Evolutionary conservation across 2,113 vertebrate genomes (phyloP), one percentile per base, ranked within the genome.

Genomic region (Amphiprion ocellaris): DNA sequence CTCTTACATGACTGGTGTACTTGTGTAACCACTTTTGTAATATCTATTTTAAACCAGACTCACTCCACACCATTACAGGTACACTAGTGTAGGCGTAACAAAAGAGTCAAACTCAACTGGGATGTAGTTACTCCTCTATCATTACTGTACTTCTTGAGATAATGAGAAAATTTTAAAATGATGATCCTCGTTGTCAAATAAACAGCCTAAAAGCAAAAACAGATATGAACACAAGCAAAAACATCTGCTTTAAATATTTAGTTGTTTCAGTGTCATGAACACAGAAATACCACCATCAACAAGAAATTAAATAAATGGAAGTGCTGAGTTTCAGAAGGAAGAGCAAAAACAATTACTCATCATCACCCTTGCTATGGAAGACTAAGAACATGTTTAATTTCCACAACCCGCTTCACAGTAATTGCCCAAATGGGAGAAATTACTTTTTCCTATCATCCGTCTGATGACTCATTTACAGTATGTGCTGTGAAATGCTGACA

Each of bases 211-310:
- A 30, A 10, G n/a, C 30, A 37, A 52, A 60, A 83, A 17, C 76
- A 78, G 56, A 58, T 73, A 56, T 33, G 17, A 5, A 56, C 10
- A 52, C n/a, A 41, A 39, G 14, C 15, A 28, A 44, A 23, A 44
- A 56, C 24, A 44, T 44, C 63, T 44, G 41, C 41, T 44, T 44
- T 44, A 44, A 44, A 44, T 15, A 1, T 2, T 12, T 44, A n/a
- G 68, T 72, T 73, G 59, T 3, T 41, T 54, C 49, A 68, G 30
- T 26, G 39, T 58, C 74, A 71, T 74, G 53, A 65, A 59, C 54
- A 70, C 53, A 56, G 30, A 30, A 55, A 56, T 14, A 70, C 62
- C 63, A 77, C 15, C 47, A 59, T 16, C 4, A 50, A 33, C 2
- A 14, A 30, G 16, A 37, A 68, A 64, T n/a, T 23, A 62, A 50